A percentile compares a stretch with the other conserved stretches of the same genome.
Conservation (phyloP, 37 sponge, comb jelly and placozoan species). For the Diacarnus erythraeanus region DNA sequence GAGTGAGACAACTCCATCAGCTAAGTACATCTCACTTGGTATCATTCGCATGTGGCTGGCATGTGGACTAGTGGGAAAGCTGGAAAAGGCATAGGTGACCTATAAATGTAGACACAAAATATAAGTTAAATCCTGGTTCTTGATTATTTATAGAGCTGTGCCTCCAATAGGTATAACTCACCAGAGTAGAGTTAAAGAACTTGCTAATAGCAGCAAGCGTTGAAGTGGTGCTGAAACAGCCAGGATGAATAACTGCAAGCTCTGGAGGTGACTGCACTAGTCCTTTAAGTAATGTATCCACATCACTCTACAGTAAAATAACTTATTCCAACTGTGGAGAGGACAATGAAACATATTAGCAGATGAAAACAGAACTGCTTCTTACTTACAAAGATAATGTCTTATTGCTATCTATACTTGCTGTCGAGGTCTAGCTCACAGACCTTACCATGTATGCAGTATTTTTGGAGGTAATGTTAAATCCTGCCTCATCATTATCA, state of each 20-base stretch:
- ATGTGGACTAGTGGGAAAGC: background rate
- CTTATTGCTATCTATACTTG: no score
- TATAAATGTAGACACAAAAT: background rate
- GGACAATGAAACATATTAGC: background rate
- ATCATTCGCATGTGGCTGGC: conserved; percentile 3
- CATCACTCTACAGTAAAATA: background rate
- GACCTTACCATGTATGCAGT: background rate
- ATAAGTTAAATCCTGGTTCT: background rate
- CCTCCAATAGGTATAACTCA: no score
- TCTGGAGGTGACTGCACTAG: conserved; percentile 3
- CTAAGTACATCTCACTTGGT: conserved; percentile 16
- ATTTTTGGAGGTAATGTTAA: background rate
- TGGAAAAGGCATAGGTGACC: conserved; percentile 23
- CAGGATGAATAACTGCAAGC: conserved; percentile 9
- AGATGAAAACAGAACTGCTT: background rate
- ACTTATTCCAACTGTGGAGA: background rate
- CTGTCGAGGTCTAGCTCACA: background rate
- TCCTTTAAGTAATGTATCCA: conserved; percentile 1
- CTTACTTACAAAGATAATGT: background rate
- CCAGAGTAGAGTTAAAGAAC: conserved; percentile 4
- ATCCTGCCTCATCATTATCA: background rate
- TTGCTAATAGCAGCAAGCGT: conserved; percentile 1
- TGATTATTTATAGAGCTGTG: background rate
- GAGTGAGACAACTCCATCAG: conserved; percentile 6
- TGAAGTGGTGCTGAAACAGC: background rate